Conservation (phyloP, 35 echinoderm and acorn worm species). For the Diadema setosum region DNA sequence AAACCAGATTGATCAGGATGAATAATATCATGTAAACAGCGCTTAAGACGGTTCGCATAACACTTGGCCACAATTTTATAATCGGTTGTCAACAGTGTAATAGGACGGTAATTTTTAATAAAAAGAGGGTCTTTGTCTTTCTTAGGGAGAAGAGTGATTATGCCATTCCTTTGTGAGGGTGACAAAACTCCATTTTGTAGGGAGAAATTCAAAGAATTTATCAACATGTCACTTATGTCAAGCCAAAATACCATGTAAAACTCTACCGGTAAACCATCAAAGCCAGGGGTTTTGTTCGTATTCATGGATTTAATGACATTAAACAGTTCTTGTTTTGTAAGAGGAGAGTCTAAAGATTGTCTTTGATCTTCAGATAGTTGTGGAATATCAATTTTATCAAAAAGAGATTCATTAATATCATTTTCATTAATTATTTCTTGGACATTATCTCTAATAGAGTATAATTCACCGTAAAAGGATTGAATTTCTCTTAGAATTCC, state of each 20-base stretch:
- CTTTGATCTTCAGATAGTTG: conserved; percentile 12
- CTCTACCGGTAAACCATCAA: too few species aligned
- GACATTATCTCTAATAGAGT: background rate
- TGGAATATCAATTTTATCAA: conserved; percentile 11
- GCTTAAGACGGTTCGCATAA: too few species aligned
- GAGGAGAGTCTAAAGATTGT: background rate
- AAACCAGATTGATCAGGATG: background rate
- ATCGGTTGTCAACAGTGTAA: too few species aligned
- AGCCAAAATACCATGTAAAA: too few species aligned
- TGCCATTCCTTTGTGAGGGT: background rate
- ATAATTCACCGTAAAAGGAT: background rate
- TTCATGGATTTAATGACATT: conserved; percentile 25
- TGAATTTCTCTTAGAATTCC: background rate
- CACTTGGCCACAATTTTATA: too few species aligned
- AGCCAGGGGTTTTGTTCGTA: too few species aligned
- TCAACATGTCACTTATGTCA: too few species aligned
- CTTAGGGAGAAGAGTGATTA: conserved; percentile 2
- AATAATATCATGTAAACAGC: background rate
- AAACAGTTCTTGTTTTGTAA: background rate
- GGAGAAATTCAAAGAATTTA: conserved; percentile 15
- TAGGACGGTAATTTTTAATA: background rate
- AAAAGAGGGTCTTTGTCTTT: background rate
- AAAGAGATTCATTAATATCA: background rate
- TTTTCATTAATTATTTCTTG: background rate
- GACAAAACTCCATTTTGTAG: conserved; percentile 6